These are phyloP conservation scores for Idaea biselata DNA, from an alignment of 2,888 invertebrate species.

Conservation along the genomic window DNA sequence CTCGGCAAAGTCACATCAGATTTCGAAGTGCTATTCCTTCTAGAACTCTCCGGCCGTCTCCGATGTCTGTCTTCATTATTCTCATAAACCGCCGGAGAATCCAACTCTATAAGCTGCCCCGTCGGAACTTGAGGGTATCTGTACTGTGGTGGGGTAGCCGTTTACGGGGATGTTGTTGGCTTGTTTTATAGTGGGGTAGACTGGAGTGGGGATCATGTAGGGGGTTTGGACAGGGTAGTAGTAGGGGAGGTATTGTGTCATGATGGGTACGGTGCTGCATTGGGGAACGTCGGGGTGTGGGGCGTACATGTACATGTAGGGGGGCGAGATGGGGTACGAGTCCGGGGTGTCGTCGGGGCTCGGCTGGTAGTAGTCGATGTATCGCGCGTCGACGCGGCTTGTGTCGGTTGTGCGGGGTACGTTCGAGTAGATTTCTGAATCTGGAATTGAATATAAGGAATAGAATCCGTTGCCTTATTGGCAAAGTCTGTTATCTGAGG, in stretches of 20 bases:
- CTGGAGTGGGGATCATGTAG: constrained; percentile 70
- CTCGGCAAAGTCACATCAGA: constrained; percentile 68
- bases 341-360: constrained; percentile 39
- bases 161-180: constrained; percentile 71
- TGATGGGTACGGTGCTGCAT: constrained; percentile 53
- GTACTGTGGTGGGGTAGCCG: constrained; percentile 67
- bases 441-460: constrained; percentile 36
- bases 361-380: constrained; percentile 32
- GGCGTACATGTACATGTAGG: constrained; percentile 45
- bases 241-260: constrained; percentile 68
- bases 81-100: constrained; percentile 68
- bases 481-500: too few species aligned
- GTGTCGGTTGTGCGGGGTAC: constrained; percentile 33
- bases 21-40: constrained; percentile 64
- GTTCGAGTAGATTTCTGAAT: constrained; percentile 68
- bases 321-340: constrained; percentile 40
- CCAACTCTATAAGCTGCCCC: constrained; percentile 84
- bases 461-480: background rate
- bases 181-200: constrained; percentile 70
- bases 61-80: constrained; percentile 56
- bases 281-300: constrained; percentile 38
- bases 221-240: constrained; percentile 72
- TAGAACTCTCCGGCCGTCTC: constrained; percentile 49
- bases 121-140: constrained; percentile 82
- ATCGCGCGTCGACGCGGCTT: constrained; percentile 5